Evolutionary conservation across 2,888 invertebrate species (phyloP).

Genomic region (Pristionchus exspectatus): DNA sequence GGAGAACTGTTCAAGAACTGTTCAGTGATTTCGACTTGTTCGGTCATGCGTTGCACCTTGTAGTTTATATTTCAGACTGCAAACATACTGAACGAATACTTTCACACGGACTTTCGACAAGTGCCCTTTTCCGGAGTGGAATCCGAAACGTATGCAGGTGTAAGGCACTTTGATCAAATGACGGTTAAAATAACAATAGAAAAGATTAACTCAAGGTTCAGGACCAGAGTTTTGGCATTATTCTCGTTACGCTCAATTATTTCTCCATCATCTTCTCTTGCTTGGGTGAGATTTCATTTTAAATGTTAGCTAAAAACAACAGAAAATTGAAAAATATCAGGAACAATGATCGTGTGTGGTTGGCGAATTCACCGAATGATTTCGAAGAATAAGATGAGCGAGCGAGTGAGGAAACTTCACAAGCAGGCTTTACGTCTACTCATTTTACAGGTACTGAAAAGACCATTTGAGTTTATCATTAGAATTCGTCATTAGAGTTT

Average conservation of each 20-base stretch:
- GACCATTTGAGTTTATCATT: background rate
- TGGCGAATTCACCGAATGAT: slow-evolving; percentile 20
- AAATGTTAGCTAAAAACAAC: background rate
- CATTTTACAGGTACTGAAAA: background rate
- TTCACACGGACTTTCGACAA: background rate
- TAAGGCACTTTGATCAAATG: background rate
- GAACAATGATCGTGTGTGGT: background rate
- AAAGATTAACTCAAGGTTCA: background rate
- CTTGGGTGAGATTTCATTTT: background rate
- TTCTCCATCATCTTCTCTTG: background rate
- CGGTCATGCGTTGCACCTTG: no score
- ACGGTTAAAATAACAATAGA: background rate
- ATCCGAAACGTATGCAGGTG: background rate
- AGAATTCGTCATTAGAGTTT: background rate
- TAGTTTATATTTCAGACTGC: background rate
- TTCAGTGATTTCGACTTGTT: no score
- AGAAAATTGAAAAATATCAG: background rate
- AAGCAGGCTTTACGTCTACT: background rate
- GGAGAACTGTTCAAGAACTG: background rate
- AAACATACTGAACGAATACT: background rate
- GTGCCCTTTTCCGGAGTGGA: background rate
- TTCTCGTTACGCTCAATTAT: background rate
- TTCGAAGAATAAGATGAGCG: background rate
- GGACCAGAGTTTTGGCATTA: background rate
- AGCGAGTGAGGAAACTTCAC: background rate